Percentiles rank a stretch among this genome's conserved stretches.
phyloP scores from a whole-genome alignment of 2,113 vertebrate genomes.

The Esox niger region DNA sequence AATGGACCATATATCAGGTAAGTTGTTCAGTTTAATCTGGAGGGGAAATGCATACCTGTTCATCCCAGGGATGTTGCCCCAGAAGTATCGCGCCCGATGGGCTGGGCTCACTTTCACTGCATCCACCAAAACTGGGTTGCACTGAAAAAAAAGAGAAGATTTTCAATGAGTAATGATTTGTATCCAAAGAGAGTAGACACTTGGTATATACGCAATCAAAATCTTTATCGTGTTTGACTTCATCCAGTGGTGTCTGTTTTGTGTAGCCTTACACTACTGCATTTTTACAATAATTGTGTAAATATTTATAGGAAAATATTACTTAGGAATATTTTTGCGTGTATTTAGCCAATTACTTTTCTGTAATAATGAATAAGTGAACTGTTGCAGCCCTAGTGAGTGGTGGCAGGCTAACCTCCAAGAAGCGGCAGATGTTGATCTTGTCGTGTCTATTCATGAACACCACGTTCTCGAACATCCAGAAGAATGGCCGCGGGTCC shows the following conservation, averaged over 20 bases:
- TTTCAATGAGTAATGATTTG: background rate
- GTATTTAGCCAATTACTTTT: too few species aligned
- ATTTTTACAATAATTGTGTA: too few species aligned
- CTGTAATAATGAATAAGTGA: too few species aligned
- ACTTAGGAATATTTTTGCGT: too few species aligned
- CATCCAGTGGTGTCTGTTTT: too few species aligned
- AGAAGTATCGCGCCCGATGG: constrained; percentile 87
- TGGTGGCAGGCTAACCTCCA: constrained; percentile 78
- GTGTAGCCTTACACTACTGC: too few species aligned
- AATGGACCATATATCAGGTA: too few species aligned
- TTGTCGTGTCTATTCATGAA: constrained; percentile 87
- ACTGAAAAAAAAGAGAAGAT: constrained; percentile 71
- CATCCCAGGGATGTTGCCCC: constrained; percentile 97
- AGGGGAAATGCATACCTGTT: constrained; percentile 75
- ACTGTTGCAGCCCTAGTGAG: too few species aligned
- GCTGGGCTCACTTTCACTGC: constrained; percentile 89
- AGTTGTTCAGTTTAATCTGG: too few species aligned
- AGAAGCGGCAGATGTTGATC: constrained; percentile 87
- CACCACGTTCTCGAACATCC: constrained; percentile 93
- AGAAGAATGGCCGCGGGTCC: constrained; percentile 88
- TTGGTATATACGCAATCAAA: too few species aligned
- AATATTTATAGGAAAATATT: too few species aligned
- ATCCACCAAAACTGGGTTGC: constrained; percentile 90
- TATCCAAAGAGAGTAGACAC: too few species aligned
- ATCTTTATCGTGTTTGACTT: background rate